These are phyloP conservation scores for Athalia circularis DNA, from an alignment of 2,888 invertebrate genomes.

Conservation along the genomic window DNA sequence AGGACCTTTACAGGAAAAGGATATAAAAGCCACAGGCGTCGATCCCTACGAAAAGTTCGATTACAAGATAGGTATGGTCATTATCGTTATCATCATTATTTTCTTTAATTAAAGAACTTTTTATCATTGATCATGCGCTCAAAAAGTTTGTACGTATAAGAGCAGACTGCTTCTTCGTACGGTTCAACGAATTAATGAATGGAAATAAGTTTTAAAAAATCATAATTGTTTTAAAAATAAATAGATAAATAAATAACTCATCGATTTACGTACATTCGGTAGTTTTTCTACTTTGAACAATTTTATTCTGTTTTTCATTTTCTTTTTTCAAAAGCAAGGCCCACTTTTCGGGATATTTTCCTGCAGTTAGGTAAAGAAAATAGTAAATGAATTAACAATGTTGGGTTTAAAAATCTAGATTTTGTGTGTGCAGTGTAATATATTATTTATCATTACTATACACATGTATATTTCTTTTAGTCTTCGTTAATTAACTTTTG, in stretches of 20 bases:
- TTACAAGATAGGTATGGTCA: conserved; percentile 70
- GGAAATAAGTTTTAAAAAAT: too few species aligned
- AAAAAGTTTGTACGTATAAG: neutral
- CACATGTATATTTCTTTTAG: too few species aligned
- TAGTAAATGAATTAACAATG: neutral
- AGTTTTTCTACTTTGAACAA: conserved; percentile 1
- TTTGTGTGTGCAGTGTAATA: too few species aligned
- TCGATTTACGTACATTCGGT: neutral
- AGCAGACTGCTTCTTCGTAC: neutral
- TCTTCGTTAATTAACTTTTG: too few species aligned
- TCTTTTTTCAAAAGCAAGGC: conserved; percentile 26
- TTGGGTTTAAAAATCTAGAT: neutral
- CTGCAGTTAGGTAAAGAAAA: conserved; percentile 11
- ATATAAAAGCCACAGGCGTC: conserved; percentile 72
- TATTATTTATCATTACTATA: too few species aligned
- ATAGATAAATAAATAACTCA: too few species aligned
- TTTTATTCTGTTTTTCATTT: conserved; percentile 3
- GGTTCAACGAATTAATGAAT: too few species aligned
- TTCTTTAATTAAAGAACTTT: too few species aligned
- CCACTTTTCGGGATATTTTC: conserved; percentile 32
- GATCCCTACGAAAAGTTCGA: conserved; percentile 75
- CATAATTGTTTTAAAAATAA: too few species aligned
- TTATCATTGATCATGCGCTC: neutral
- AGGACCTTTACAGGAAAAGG: conserved; percentile 70
- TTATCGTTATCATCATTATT: neutral